These are phyloP conservation scores for Hylia prasina DNA, from an alignment of 2,113 vertebrate species.

Conservation along the genomic window DNA sequence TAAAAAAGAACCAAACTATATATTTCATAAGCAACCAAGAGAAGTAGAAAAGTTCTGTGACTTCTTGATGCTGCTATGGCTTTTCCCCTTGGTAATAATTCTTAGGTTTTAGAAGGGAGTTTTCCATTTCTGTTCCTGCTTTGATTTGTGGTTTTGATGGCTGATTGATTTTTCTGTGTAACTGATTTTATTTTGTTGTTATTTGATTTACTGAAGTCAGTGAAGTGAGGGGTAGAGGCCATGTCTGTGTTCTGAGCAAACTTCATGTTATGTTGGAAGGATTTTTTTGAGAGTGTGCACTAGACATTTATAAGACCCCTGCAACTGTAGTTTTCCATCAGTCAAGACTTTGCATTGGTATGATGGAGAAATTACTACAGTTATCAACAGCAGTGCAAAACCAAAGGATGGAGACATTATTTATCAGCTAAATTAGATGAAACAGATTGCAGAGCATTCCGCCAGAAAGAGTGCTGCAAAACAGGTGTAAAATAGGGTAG, in stretches of 20 bases:
- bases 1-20: background rate
- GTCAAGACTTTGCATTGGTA: background rate
- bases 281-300: background rate
- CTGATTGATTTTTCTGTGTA: slow-evolving; percentile 36
- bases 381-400: background rate
- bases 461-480: background rate
- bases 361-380: background rate
- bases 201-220: slow-evolving; percentile 27
- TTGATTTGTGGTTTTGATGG: slow-evolving; percentile 42
- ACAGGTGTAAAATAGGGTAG: background rate
- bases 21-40: background rate
- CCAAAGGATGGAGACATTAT: background rate
- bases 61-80: background rate
- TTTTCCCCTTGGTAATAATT: background rate
- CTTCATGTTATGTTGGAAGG: background rate
- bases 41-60: background rate
- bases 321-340: background rate
- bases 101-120: background rate
- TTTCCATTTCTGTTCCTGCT: slow-evolving; percentile 2
- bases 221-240: background rate
- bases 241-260: background rate
- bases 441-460: background rate
- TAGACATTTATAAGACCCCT: background rate
- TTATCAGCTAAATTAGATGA: background rate
- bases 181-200: background rate